Percentiles rank a stretch among this genome's conserved stretches.
These are phyloP conservation scores for Sturnus vulgaris DNA, from an alignment of 2,113 vertebrate species.

Conservation along the genomic window DNA sequence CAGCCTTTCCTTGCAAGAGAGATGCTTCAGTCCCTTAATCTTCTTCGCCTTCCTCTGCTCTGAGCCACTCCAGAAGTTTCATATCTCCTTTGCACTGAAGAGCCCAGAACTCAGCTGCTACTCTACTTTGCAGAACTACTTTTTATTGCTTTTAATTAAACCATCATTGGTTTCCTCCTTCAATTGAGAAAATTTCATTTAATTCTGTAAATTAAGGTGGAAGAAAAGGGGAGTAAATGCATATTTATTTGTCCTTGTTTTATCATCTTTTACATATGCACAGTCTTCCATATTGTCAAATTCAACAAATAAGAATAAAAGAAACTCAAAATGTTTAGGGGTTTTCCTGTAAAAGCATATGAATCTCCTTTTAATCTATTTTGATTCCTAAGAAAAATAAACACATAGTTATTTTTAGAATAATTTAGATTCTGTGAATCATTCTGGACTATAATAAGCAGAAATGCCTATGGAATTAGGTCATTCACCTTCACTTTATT, in stretches of 20 bases:
- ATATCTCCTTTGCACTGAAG: background rate
- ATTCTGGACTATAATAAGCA: background rate
- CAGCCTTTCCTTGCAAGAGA: background rate
- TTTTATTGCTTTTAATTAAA: background rate
- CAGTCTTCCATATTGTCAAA: background rate
- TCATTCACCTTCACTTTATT: background rate
- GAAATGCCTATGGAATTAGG: background rate
- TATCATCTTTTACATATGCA: background rate
- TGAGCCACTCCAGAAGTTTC: background rate
- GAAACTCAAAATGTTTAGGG: background rate
- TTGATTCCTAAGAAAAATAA: background rate
- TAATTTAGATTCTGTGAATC: background rate
- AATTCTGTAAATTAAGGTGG: background rate
- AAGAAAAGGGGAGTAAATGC: background rate
- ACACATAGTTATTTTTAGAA: background rate
- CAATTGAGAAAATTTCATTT: background rate
- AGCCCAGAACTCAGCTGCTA: background rate
- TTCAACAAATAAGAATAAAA: background rate
- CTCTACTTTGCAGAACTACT: background rate
- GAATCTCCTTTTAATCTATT: background rate
- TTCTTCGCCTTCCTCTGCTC: background rate
- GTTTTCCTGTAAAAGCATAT: background rate
- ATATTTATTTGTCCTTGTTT: background rate
- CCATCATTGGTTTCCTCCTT: background rate
- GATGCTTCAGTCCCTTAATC: background rate